Percentiles rank a stretch among this genome's conserved stretches.
These are phyloP conservation scores for Theristicus caerulescens DNA, from an alignment of 2,113 vertebrate genomes.

Conservation along the genomic window DNA sequence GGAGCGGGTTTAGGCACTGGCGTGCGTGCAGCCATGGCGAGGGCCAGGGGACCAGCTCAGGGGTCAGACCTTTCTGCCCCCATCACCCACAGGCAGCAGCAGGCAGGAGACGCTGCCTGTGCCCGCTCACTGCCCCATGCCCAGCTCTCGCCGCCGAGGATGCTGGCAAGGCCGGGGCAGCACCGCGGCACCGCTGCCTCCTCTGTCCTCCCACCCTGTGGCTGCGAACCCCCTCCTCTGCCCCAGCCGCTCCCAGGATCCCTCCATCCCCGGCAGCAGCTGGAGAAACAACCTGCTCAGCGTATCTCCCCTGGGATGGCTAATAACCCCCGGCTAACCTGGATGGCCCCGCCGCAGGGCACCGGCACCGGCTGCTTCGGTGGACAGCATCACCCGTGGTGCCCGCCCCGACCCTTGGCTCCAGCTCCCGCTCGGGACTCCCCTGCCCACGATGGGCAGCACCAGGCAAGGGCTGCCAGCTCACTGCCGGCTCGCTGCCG, in stretches of 20 bases:
- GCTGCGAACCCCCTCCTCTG: not conserved
- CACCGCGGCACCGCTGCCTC: fast-evolving
- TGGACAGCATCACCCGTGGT: fast-evolving
- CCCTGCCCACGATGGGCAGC: not conserved
- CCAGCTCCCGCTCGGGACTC: not conserved
- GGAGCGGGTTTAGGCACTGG: not conserved
- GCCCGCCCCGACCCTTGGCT: not conserved
- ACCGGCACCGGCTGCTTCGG: fast-evolving
- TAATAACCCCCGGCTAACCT: fast-evolving
- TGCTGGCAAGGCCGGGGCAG: not conserved
- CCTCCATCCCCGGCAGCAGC: fast-evolving
- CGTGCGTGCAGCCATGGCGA: fast-evolving
- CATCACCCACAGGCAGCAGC: not conserved
- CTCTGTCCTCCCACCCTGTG: not conserved
- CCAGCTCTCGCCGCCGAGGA: fast-evolving
- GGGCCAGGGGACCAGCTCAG: not conserved
- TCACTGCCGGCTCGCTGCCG: not conserved
- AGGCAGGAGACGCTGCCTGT: not conserved
- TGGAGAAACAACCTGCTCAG: not conserved
- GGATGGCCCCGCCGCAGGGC: fast-evolving
- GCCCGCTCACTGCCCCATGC: fast-evolving
- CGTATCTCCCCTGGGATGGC: fast-evolving
- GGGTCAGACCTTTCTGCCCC: not conserved
- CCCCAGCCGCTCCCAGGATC: not conserved
- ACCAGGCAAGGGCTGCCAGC: not conserved